Conservation (phyloP, 2,797 vertebrate species). For the Spheniscus humboldti region DNA sequence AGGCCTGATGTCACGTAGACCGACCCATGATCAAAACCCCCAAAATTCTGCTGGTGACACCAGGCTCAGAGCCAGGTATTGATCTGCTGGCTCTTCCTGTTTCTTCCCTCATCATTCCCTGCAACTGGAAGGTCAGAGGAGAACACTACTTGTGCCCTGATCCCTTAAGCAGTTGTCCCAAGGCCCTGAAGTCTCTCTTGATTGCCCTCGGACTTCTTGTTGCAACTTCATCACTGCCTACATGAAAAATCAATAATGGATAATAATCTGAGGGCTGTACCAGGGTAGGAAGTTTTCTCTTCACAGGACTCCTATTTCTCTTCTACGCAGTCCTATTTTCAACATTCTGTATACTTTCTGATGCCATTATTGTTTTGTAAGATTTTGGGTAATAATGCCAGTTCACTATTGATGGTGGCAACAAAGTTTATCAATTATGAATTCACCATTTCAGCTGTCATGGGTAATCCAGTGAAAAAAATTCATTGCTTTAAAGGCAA, state of each 20-base stretch:
- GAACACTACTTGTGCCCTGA: background rate
- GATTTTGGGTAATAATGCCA: background rate
- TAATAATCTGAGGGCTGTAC: too few species aligned
- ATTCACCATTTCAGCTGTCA: slow-evolving; percentile 14
- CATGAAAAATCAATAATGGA: background rate
- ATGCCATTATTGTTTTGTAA: background rate
- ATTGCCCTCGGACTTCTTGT: background rate
- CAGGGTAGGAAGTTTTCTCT: too few species aligned
- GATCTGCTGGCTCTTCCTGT: too few species aligned
- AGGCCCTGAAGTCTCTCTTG: background rate
- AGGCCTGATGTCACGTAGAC: too few species aligned
- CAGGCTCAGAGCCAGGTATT: too few species aligned
- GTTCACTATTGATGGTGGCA: background rate
- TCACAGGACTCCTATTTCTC: too few species aligned
- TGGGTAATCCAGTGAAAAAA: background rate
- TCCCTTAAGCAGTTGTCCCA: background rate
- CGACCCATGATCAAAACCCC: too few species aligned
- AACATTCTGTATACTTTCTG: background rate
- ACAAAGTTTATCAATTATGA: background rate
- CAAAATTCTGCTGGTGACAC: too few species aligned
- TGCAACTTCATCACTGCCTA: background rate
- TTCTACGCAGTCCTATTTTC: background rate
- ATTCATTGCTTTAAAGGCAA: slow-evolving; percentile 1
- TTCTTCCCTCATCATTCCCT: too few species aligned
- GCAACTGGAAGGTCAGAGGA: background rate